Base-by-base conservation (phyloP, 2,797 vertebrate species). In the Ciconia nigra region DNA sequence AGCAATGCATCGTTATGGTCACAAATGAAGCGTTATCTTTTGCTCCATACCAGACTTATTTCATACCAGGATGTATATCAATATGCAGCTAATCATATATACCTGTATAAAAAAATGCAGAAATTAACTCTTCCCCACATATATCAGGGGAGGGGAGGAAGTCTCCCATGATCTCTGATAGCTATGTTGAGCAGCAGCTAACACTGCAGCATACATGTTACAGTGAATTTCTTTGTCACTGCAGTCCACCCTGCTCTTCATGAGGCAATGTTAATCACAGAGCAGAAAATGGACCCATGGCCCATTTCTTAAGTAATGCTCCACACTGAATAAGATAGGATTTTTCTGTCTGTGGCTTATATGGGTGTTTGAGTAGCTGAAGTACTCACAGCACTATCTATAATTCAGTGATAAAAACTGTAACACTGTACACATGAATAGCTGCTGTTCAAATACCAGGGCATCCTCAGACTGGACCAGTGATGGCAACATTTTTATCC, bases 71-170 rank as follows among this genome's bases (percentile, higher is more conserved):
- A 55, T 49, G 7, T 21, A 11, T 59, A 49, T 62, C 39, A 85
- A 29, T 52, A 77, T 59, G 37, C 14, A 92, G 41, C 15, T 55
- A 37, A 37, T 80, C 5, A n/a, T 28, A 77, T 37, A 55, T 10
- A 51, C 1, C 8, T 13, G 5, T 39, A 44, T 55, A 13, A 57
- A 83, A 88, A 81, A 61, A 31, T 33, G 18, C 9, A 61, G 37
- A 61, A 49, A 62, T 63, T 26, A 59, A 54, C 8, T 49, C 16
- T 62, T 76, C 10, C 3, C 10, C 22, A 49, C 21, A 35, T 46
- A 41, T 41, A 11, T 1, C 0, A 20, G 25, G 3, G 8, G 11
- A 70, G 7, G 3, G 17, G 7, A 71, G 0, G 2, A 66, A n/a
- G 8, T 61, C 12, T 80, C 19, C 39, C 15, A 5, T 26, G 11